Evolutionary conservation across 2,797 vertebrate species (phyloP), one percentile per base, ranked within the genome.

Genomic region (Eupleurogrammus muticus): DNA sequence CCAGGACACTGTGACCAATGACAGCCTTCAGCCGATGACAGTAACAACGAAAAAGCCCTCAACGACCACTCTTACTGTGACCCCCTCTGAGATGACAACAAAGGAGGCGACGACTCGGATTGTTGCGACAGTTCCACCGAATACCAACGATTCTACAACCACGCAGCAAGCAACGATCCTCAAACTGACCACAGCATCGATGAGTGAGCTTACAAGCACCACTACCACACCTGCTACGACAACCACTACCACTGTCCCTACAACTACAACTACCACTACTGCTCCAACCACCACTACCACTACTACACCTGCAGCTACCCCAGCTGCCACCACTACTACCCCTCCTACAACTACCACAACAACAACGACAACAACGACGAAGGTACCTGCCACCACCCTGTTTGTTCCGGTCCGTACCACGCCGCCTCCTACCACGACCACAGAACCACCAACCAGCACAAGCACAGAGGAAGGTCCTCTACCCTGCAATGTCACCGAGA

Each of bases 401-500:
- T 53, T 76, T 40, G 24, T 84, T 21, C 73, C 62, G 1, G 61
- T 69, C 13, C 71, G 32, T 47, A 93, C 94, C 9, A 90, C 87
- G 8, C 92, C 85, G 71, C 85, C 94, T 57, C 84, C 71, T 1
- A 84, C 95, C 50, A 93, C 92, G 20, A 87, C 87, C 52, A 79
- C 87, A 57, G 83, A 79, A 51, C 69, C 82, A 67, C 85, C 87
- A 0, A 70, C 92, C 21, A 91, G 91, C 35, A 91, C 95, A 50
- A 87, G 89, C 50, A 90, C 92, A 14, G 92, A 92, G 59, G 92
- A 90, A n/a, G 83, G 92, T 66, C 84, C 85, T 46, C 80, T 96
- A 66, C 95, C 96, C 6, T 99, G 98, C 89, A 96, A 95, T 21
- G 93, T 97, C 83, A 98, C 97, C 0, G 89, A 95, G 79, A 95